Base-by-base conservation (phyloP, 2,797 vertebrate genomes). In the Pseudochaenichthys georgianus region DNA sequence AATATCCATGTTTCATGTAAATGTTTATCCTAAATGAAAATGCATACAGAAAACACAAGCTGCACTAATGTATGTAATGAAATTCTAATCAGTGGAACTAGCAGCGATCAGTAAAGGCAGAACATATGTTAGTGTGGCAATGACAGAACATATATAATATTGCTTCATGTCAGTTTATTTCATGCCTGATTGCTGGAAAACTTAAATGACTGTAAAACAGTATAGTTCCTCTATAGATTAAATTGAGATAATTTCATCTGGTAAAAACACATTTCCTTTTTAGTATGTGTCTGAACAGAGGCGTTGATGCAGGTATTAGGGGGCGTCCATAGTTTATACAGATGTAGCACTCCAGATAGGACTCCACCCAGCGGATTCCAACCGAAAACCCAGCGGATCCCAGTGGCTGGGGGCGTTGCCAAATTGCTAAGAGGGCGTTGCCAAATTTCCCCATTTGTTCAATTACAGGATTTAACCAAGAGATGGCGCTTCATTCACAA, bases 1-100 rank as follows among this genome's bases (percentile, higher is more conserved):
- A 48, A 43, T 21, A 10, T 38, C 34, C 45, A 65, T 16, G 42
- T 46, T 34, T 6, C 45, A 65, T 16, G 42, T 46, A 13, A 42
- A 21, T 73, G 48, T 84, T 45, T 42, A 63, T 62, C 38, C n/a
- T 34, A 9, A 55, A 65, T 46, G n/a, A 67, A 67, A 54, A 9
- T 13, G 41, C 38, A 8, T 13, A 50, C 31, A 2, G 12, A 50
- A 42, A 59, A 69, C 42, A 66, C 28, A 59, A 58, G 42, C 47
- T 19, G 53, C 76, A 62, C 43, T 34, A 68, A 70, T 55, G 68
- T 45, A 23, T 23, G 48, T 58, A 4, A 76, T 53, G 31, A 50
- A 51, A 51, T 17, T 61, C 13, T 16, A 12, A 41, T 4, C 28
- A 21, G 55, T 64, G 64, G 57, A 77, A 77, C 11, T 47, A 54